phyloP scores from a whole-genome alignment of 2,797 vertebrate species.

The Pseudochaenichthys georgianus region DNA sequence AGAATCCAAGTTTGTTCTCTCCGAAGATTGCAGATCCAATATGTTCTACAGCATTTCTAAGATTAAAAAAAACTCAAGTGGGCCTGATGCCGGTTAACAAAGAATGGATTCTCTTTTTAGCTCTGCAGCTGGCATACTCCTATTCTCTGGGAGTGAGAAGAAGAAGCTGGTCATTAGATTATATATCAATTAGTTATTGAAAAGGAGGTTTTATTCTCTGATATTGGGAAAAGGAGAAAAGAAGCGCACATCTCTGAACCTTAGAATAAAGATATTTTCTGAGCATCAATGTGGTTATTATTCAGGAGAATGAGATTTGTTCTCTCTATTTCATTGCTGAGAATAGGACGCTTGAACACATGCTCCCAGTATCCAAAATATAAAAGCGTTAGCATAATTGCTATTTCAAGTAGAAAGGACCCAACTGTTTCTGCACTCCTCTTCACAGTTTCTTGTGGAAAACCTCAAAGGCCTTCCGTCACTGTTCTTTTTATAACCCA shows the following conservation, averaged over 20 bases:
- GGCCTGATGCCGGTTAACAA: conserved; percentile 35
- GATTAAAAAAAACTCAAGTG: conserved; percentile 48
- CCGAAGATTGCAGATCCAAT: conserved; percentile 17
- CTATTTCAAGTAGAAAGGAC: conserved; percentile 82
- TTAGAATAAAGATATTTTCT: conserved; percentile 59
- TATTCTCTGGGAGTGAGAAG: conserved; percentile 23
- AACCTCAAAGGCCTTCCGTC: conserved; percentile 77
- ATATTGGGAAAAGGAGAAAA: conserved; percentile 28
- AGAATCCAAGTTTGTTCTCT: conserved; percentile 1
- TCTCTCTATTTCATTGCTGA: conserved; percentile 53
- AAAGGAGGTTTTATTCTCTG: conserved; percentile 49
- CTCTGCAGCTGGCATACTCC: conserved; percentile 28
- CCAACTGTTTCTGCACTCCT: conserved; percentile 72
- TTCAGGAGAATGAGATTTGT: conserved; percentile 54
- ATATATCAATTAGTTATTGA: conserved; percentile 62
- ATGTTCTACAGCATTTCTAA: conserved; percentile 36
- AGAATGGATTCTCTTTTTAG: conserved; percentile 42
- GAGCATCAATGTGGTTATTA: conserved; percentile 64
- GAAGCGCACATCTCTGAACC: conserved; percentile 38
- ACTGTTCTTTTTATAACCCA: conserved; percentile 76
- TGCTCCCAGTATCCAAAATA: conserved; percentile 73
- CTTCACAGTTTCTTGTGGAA: conserved; percentile 63
- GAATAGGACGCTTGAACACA: conserved; percentile 63
- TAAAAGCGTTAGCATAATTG: conserved; percentile 84
- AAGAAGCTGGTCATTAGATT: conserved; percentile 58